Base-by-base conservation (phyloP, 1,140 invertebrate species). In the Drosophila busckii region DNA sequence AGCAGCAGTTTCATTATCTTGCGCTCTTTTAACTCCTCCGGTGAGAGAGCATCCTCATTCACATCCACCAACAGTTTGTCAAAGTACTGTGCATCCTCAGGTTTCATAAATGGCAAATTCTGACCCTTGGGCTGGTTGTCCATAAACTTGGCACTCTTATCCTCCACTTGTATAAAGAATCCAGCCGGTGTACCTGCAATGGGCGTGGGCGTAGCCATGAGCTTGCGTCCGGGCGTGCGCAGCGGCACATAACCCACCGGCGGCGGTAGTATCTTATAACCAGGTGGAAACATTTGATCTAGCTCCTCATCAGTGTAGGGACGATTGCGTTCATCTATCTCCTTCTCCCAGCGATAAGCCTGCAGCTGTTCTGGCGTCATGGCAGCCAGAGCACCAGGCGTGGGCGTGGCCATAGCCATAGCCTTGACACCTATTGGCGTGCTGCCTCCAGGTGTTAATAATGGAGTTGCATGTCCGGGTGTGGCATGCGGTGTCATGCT, bases 351-450 rank as follows among this genome's bases (percentile, higher is more conserved):
- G n/a, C 97, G 93, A 87, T 97, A 99, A 0, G 97, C 97, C 87
- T 99, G 98, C 54, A 99, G 88, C 88, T 99, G 98, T 88, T 99
- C 98, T 0, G 98, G 98, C 0, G 98, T 99, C 98, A 99, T 99
- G 1, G 96, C 94, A 60, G 97, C 93, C 32, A 98, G 89, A 80
- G 99, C 97, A 53, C 95, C 94, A 0, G 97, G 97, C 0, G 97
- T 98, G 0, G 98, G 98, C 0, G 98, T 99, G 0, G 96, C 96
- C 93, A 99, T 94, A 0, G 92, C 96, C 96, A 99, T 99, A 0
- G 98, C 98, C 88, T 98, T 98, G 0, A 94, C 90, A 28, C 98
- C 98, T 12, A 97, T 94, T 0, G 98, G 98, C 1, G 98, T 99
- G 1, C 90, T 90, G 78, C 90, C 80, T 6, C 92, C 91, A 0